Conservation (phyloP, 2,113 vertebrate species). For the Lichenostomus cassidix region DNA sequence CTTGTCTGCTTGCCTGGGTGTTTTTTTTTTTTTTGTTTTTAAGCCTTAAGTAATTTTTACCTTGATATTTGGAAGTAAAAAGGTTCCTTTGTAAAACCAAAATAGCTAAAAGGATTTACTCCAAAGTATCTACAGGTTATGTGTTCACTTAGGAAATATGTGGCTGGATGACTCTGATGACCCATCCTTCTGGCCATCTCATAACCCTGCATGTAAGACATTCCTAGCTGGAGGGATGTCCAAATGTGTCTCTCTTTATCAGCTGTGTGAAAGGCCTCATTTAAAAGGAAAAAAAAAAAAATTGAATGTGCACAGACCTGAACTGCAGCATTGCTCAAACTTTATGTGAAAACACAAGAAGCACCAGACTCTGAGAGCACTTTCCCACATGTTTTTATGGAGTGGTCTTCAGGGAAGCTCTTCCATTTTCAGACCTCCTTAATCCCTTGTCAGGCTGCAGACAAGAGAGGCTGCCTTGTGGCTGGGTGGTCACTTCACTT, state of each 20-base stretch:
- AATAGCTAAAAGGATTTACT: not conserved
- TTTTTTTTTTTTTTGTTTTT: not conserved
- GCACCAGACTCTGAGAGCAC: not conserved
- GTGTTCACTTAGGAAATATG: rapidly evolving
- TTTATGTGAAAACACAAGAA: not conserved
- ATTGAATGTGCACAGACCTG: not conserved
- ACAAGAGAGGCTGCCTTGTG: not conserved
- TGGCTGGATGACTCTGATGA: not conserved
- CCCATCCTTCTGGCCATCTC: not conserved
- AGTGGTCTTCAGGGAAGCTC: not conserved
- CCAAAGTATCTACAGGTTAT: not conserved
- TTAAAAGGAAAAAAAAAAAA: not conserved
- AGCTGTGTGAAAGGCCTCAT: not conserved
- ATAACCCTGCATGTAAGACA: not conserved
- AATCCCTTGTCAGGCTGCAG: not conserved
- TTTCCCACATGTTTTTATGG: not conserved
- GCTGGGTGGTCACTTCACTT: not conserved
- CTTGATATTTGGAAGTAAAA: not conserved
- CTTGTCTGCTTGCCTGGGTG: not conserved
- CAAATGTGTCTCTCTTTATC: not conserved
- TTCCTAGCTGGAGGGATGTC: not conserved
- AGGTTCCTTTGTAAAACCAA: not conserved
- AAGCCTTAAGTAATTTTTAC: not conserved
- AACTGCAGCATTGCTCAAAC: not conserved
- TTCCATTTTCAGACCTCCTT: not conserved